phyloP scores from a whole-genome alignment of 2,888 invertebrate species.

The Imbricaverruca yamaguchii region DNA sequence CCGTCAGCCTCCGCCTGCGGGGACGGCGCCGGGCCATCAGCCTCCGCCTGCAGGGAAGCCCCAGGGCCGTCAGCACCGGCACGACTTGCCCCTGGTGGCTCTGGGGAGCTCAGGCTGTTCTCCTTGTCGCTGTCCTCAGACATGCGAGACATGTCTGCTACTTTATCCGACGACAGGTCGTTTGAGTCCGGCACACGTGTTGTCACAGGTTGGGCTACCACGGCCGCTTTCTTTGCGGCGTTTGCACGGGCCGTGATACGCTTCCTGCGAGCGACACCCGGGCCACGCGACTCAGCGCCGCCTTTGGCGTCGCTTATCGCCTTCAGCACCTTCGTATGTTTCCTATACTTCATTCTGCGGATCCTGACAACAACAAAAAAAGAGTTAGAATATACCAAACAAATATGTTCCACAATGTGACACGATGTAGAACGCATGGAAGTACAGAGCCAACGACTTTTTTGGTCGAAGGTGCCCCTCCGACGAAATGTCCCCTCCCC shows the following conservation, averaged over 20 bases:
- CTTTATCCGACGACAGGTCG: too few species aligned
- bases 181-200: background rate
- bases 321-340: background rate
- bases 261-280: background rate
- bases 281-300: background rate
- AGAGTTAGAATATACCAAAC: too few species aligned
- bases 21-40: background rate
- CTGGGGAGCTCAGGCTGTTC: background rate
- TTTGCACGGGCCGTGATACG: background rate
- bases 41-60: background rate
- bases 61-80: background rate
- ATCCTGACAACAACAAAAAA: background rate
- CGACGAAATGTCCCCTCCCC: too few species aligned
- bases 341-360: background rate
- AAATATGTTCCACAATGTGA: too few species aligned
- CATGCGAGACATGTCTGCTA: background rate
- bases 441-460: too few species aligned
- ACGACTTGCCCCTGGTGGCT: background rate
- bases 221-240: background rate
- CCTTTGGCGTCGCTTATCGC: background rate
- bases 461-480: too few species aligned
- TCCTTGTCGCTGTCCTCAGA: constrained; percentile 11
- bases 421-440: too few species aligned
- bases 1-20: background rate
- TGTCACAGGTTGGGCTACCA: background rate